Base-by-base conservation (phyloP, 2,888 invertebrate genomes). In the Cheilosia pagana region DNA sequence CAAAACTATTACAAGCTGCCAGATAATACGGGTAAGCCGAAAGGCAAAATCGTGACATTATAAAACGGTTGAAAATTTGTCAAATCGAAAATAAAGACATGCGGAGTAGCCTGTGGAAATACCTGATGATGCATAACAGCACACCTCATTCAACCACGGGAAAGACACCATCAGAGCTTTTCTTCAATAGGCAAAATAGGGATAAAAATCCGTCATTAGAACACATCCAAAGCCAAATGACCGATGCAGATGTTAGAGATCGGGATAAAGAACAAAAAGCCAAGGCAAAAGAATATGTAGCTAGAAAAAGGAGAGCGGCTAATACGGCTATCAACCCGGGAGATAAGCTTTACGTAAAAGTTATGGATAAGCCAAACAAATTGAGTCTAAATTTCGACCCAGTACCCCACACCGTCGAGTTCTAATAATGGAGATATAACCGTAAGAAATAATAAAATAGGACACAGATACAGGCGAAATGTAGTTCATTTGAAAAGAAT, bases 21-120 rank as follows among this genome's bases (percentile, higher is more conserved):
- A 72, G 1, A 87, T 87, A 7, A 87, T 87, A 23, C 28, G 63
- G 74, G 8, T 67, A 74, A 41, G 74, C 70, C 19, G 62, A 76
- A 25, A 60, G 59, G 5, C 50, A 67, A 43, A 68, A 75, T 31
- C 75, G 70, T 25, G 63, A 55, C 5, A 50, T 72, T 35, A 16
- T 43, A 7, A 79, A 63, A 41, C 43, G 79, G 8, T 21, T 72
- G 8, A 39, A 39, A 52, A 78, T 78, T 0, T 21, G 74, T 10
- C 53, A 77, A 52, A 59, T 72, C 19, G 70, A 77, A 41, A 70
- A 57, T 12, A 23, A 71, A 50, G 48, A 41, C 0, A 1, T 31
- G 8, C 1, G 8, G 8, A 8, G 8, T 1, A 31, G 31, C 2
- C 2, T 31, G 41, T 43, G n/a, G 14, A 16, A 14, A 5, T 43